Conservation (phyloP, 2,113 vertebrate species). For the Dicaeum eximium region DNA sequence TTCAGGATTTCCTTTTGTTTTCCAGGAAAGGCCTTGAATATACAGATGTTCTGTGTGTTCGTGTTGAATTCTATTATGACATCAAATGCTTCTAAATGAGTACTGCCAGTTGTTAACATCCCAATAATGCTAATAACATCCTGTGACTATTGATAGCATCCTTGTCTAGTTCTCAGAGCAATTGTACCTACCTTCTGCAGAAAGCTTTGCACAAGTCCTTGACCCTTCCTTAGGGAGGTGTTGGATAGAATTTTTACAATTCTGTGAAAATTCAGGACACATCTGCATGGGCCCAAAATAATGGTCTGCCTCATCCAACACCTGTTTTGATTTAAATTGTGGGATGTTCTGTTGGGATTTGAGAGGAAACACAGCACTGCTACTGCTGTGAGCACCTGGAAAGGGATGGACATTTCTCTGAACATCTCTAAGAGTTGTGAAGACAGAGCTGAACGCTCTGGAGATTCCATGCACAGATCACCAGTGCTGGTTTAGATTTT, state of each 20-base stretch:
- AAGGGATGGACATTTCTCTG: fast-evolving
- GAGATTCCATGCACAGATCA: fast-evolving
- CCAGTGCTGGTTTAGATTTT: neutral
- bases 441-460: too few species aligned
- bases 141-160: neutral
- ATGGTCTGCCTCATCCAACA: fast-evolving
- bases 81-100: neutral
- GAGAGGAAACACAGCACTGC: neutral
- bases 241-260: neutral
- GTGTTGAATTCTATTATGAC: neutral
- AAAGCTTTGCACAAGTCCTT: neutral
- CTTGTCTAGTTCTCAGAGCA: neutral
- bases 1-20: slow-evolving; percentile 19
- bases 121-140: neutral
- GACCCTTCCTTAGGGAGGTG: neutral
- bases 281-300: fast-evolving
- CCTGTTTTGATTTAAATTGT: neutral
- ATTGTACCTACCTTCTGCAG: neutral
- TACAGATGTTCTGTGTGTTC: neutral
- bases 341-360: fast-evolving
- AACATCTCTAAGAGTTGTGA: neutral
- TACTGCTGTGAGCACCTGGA: neutral
- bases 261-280: neutral
- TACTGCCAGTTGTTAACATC: neutral
- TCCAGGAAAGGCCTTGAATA: neutral